Base-by-base conservation (phyloP, 2,113 vertebrate genomes). In the Odobenus rosmarus region DNA sequence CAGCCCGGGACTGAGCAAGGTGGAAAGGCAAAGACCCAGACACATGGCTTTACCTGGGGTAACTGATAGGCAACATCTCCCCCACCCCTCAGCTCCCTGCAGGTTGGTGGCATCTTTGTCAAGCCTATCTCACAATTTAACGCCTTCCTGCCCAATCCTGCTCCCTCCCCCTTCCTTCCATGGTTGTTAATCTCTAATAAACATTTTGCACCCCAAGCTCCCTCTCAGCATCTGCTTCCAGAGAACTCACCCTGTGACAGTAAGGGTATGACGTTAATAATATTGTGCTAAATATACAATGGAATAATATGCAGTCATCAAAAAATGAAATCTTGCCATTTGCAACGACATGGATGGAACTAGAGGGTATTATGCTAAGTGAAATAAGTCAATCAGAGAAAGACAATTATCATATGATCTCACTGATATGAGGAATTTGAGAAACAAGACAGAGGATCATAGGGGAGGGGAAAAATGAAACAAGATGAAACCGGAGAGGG, bases 1-100 rank as follows among this genome's bases (percentile, higher is more conserved):
- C 5, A 81, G 19, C 21, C 12, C 1, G n/a, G 19, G 76, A 33
- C 31, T 1, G 4, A 59, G 5, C 0, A 12, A 61, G 55, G 21
- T 74, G 15, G 55, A 61, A 28, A 53, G 8, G 15, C 6, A 74
- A 76, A 69, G 72, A 26, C 64, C 92, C 49, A 23, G 14, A 21
- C 14, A 33, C 42, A 13, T 0, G 42, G 51, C 42, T 15, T 33
- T 86, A 39, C 18, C 5, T 16, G 57, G 14, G 24, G 13, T 62
- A 31, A 61, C 21, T 36, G 42, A 36, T 14, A 15, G 42, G 16
- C 39, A 7, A 3, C 28, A 76, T 28, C 71, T 13, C 13, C 72
- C 33, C 72, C 13, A 46, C 13, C 3, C 39, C 24, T 26, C 31
- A 64, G 0, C 42, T 49, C 69, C 51, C 15, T 28, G 15, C 10